Evolutionary conservation across 2,888 invertebrate genomes (phyloP).

Genomic region (Metellina segmentata): DNA sequence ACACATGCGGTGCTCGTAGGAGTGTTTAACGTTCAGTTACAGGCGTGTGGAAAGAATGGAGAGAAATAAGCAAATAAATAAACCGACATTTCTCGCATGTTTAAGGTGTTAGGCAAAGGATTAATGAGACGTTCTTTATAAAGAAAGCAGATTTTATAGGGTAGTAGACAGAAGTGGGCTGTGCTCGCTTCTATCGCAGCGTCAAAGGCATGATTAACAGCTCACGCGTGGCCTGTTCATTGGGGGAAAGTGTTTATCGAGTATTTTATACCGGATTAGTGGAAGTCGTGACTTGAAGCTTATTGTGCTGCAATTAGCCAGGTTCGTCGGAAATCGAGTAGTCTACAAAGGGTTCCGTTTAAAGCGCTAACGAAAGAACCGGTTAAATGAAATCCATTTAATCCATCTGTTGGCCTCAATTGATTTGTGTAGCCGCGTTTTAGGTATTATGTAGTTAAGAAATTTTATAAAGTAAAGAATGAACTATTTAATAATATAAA

Average conservation of each 20-base stretch:
- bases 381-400: too few relatives aligned
- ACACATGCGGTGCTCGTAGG: slow-evolving; percentile 24
- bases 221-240: slow-evolving; percentile 23
- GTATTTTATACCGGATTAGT: slow-evolving; percentile 6
- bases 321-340: too few relatives aligned
- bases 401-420: too few relatives aligned
- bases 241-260: slow-evolving; percentile 4
- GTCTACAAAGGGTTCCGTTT: too few relatives aligned
- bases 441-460: too few relatives aligned
- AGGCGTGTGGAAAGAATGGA: neutral
- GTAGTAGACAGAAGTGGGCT: neutral
- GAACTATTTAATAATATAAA: too few relatives aligned
- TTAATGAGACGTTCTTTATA: neutral
- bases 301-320: too few relatives aligned
- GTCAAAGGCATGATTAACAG: slow-evolving; percentile 7
- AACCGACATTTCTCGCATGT: neutral
- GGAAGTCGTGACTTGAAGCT: neutral
- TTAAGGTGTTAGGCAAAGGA: slow-evolving; percentile 12
- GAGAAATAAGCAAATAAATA: slow-evolving; percentile 10
- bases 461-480: too few relatives aligned
- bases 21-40: slow-evolving; percentile 31
- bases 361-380: too few relatives aligned
- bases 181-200: slow-evolving; percentile 11
- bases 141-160: neutral
- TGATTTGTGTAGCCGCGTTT: too few relatives aligned